Evolutionary conservation across 2,113 vertebrate genomes (phyloP).

Genomic region (Rafetus swinhoei): DNA sequence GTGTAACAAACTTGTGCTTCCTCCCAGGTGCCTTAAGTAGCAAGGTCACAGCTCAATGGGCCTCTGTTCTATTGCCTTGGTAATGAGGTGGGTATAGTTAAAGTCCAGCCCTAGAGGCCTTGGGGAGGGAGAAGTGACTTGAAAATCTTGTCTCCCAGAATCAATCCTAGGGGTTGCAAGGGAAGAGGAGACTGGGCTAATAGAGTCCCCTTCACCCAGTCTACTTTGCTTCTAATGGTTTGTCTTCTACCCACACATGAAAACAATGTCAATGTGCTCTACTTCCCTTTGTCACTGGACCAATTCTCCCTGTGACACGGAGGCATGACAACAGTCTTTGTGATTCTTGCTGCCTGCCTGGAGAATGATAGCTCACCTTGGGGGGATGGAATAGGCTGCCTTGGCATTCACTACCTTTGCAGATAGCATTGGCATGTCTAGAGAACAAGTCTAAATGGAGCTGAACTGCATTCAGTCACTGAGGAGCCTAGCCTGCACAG

Average conservation of each 20-base stretch:
- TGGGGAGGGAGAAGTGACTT: background rate
- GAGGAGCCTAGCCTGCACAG: background rate
- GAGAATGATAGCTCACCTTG: background rate
- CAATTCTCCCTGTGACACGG: background rate
- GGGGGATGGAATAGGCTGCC: background rate
- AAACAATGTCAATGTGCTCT: background rate
- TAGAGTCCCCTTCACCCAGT: background rate
- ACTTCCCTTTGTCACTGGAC: background rate
- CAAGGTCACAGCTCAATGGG: no score
- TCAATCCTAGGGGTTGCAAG: background rate
- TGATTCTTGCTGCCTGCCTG: background rate
- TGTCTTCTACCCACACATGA: background rate
- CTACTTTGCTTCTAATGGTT: background rate
- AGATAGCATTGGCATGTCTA: rapidly evolving
- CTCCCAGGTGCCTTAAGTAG: background rate
- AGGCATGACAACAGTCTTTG: background rate
- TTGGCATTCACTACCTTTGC: background rate
- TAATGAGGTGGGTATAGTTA: background rate
- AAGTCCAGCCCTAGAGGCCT: background rate
- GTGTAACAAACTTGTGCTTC: background rate
- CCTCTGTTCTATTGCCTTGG: background rate
- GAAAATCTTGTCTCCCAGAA: background rate
- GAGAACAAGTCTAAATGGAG: rapidly evolving
- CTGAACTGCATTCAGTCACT: background rate
- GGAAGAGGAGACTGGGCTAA: background rate